Evolutionary conservation across 2,888 invertebrate species (phyloP), one percentile per base, ranked within the genome.

Genomic region (Drosophila multiciliata): DNA sequence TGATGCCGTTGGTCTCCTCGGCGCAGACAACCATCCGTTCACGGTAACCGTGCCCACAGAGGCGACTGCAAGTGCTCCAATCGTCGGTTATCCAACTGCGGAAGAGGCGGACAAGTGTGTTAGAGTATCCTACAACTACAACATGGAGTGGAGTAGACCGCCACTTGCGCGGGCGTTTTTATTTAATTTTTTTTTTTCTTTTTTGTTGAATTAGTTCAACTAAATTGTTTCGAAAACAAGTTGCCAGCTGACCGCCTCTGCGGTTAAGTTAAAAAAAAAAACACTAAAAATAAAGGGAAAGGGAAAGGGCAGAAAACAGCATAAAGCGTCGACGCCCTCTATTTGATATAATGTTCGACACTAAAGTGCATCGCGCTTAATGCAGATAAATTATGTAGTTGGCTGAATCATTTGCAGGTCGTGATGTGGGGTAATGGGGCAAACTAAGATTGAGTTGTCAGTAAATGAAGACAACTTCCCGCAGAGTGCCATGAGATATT

Each of bases 81-180:
- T 97, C 97, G 61, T 96, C 96, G 32, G 96, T 95, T 90, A 96
- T 95, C 98, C 98, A 98, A 91, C 98, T 98, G 93, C 92, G 91
- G 78, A 78, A 76, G 65, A 76, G 76, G 80, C 60, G 76, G 65
- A 78, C 64, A 78, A 80, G 76, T 76, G 76, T 57, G 78, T 80
- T 80, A 67, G 59, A 57, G 52, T 72, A 59, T 48, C 67, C 60
- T 71, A 48, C 38, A 55, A 57, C 55, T 40, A 57, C 15, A 36
- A 23, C 33, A 55, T 29, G 7, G 29, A 38, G 38, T 20, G 12
- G 15, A 26, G 33, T 6, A 23, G 3, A 15, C 54, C 26, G 48
- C 71, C 54, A 69, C 55, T 65, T 71, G 54, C 36, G 66, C 50
- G 79, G 71, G 36, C 71, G 79, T 63, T 53, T 60, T n/a, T 26